Base-by-base conservation (phyloP, 2,888 invertebrate species). In the Drosophila meridionalis region DNA sequence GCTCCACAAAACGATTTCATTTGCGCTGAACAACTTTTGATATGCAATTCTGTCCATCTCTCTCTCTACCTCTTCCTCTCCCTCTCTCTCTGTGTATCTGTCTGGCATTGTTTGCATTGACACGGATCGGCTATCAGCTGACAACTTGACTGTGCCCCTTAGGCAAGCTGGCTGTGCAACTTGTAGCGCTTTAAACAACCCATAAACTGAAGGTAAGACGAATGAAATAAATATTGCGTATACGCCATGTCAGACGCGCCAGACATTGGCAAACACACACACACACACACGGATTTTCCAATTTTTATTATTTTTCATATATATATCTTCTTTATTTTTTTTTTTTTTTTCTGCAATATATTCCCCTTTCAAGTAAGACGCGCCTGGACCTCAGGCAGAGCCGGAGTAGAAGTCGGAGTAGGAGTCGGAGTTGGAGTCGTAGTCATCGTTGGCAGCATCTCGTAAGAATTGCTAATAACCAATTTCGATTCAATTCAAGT, bases 401-500 rank as follows among this genome's bases (percentile, higher is more conserved):
- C 0, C 48, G 11, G 48, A 55, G 61, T 55, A 20, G 1, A 9
- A 48, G 61, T 52, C 1, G n/a, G 11, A 32, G 48, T 14, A n/a
- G 14, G 42, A 55, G 61, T 57, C 52, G 4, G 4, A 34, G 20
- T 11, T 12, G 4, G 8, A n/a, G 50, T n/a, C 34, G 20, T 1
- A 34, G 34, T 34, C 50, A 50, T 0, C 68, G 77, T 57, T 60
- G 76, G 69, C 73, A 70, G 43, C 69, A 73, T 76, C 84, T 84
- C 74, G 82, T 75, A 87, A 81, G 86, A 87, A 89, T 87, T 89
- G 86, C 90, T 90, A 87, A 87, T 87, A 87, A 87, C 86, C 83
- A 90, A 90, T 90, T 88, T 90, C 90, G 80, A 83, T 90, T 87
- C 87, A 87, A 87, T 87, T 87, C 89, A 87, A 87, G 90, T 89